Conservation (phyloP, 2,113 vertebrate genomes). For the Panthera leo region DNA sequence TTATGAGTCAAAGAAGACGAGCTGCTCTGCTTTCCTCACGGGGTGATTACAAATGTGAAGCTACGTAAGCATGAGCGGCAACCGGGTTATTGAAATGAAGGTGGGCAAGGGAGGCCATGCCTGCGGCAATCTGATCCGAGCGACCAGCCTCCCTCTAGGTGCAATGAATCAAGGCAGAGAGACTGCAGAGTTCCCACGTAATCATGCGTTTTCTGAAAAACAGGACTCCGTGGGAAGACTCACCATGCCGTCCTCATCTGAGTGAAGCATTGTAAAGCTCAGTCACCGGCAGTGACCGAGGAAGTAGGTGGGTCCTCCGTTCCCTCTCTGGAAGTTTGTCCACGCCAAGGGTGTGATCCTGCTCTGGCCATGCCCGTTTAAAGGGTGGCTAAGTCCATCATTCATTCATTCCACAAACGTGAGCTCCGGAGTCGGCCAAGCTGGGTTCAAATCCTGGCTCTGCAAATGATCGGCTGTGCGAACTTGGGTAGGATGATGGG, state of each 20-base stretch:
- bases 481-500: neutral
- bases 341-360: neutral
- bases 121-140: neutral
- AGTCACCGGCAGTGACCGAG: neutral
- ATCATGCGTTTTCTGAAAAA: neutral
- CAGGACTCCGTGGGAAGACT: neutral
- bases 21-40: neutral
- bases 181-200: neutral
- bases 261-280: neutral
- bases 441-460: constrained; percentile 19
- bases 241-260: neutral
- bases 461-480: neutral
- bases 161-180: neutral
- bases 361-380: neutral
- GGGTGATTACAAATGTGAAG: neutral
- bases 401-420: constrained; percentile 13
- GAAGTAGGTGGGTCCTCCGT: neutral
- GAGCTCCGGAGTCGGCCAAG: neutral
- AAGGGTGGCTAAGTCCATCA: neutral
- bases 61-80: neutral
- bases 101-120: neutral
- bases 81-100: neutral
- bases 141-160: neutral
- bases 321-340: neutral
- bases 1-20: constrained; percentile 6